These are phyloP conservation scores for Callaeas wilsoni DNA, from an alignment of 2,113 vertebrate species.

Conservation along the genomic window DNA sequence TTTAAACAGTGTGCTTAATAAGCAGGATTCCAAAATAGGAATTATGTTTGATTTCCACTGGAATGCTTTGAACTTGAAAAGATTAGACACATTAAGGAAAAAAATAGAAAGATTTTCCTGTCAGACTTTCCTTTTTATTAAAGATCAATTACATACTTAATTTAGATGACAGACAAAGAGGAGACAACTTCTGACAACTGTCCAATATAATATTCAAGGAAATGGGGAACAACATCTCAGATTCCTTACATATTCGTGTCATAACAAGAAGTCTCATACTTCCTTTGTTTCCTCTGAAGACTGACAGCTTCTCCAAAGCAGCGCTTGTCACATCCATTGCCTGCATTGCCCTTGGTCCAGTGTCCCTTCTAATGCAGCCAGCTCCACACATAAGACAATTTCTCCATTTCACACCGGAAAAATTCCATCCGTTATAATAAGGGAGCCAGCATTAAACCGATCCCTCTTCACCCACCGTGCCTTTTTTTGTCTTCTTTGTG, in stretches of 20 bases:
- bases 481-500: neutral
- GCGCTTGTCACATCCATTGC: neutral
- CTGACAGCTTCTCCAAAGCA: neutral
- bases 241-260: neutral
- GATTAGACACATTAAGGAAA: conserved; percentile 34
- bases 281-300: neutral
- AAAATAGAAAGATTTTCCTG: conserved; percentile 15
- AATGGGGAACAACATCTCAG: neutral
- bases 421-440: neutral
- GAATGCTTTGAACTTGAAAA: conserved; percentile 56
- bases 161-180: conserved; percentile 39
- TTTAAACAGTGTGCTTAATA: conserved; percentile 38
- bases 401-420: neutral
- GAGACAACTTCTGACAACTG: conserved; percentile 32
- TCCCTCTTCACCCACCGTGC: neutral
- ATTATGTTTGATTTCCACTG: conserved; percentile 46
- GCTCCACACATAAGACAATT: neutral
- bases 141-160: conserved; percentile 47
- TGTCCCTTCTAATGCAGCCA: neutral
- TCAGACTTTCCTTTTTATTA: neutral
- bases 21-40: conserved; percentile 20
- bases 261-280: neutral
- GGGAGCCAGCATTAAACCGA: neutral
- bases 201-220: conserved; percentile 16
- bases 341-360: neutral